Conservation (phyloP, 2,113 vertebrate species). For the Pelvicachromis taeniatus region DNA sequence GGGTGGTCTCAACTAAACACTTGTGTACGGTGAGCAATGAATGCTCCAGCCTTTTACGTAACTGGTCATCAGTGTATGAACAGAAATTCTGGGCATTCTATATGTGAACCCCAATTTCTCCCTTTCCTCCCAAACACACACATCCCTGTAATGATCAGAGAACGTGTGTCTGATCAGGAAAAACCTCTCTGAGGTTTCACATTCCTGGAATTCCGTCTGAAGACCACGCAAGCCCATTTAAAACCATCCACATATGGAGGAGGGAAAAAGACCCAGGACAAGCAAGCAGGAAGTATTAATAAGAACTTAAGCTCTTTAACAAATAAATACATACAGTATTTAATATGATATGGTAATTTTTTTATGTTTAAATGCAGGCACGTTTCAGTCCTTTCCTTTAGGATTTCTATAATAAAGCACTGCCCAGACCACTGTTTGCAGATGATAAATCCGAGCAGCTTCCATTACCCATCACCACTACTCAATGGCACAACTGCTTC, state of each 20-base stretch:
- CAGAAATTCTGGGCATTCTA: not conserved
- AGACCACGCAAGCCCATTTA: constrained; percentile 61
- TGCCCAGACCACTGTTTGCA: not conserved
- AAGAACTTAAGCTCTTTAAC: too few species aligned
- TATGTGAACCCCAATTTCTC: not conserved
- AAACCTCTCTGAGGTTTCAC: constrained; percentile 65
- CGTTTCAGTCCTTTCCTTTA: too few species aligned
- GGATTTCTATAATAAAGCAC: not conserved
- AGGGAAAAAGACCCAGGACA: not conserved
- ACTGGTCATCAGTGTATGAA: not conserved
- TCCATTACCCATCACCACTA: not conserved
- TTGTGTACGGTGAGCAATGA: not conserved
- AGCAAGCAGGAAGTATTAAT: not conserved
- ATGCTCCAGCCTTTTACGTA: not conserved
- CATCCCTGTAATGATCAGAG: constrained; percentile 18
- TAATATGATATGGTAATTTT: too few species aligned
- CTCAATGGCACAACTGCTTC: not conserved
- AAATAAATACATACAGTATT: too few species aligned
- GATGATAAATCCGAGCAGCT: not conserved
- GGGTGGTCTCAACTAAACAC: not conserved
- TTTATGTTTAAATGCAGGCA: too few species aligned
- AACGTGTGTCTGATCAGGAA: constrained; percentile 55
- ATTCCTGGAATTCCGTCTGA: constrained; percentile 67
- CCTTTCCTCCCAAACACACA: not conserved
- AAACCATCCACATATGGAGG: constrained; percentile 56